Evolutionary conservation across 2,888 invertebrate species (phyloP).

Genomic region (Nephrotoma guestfalica): DNA sequence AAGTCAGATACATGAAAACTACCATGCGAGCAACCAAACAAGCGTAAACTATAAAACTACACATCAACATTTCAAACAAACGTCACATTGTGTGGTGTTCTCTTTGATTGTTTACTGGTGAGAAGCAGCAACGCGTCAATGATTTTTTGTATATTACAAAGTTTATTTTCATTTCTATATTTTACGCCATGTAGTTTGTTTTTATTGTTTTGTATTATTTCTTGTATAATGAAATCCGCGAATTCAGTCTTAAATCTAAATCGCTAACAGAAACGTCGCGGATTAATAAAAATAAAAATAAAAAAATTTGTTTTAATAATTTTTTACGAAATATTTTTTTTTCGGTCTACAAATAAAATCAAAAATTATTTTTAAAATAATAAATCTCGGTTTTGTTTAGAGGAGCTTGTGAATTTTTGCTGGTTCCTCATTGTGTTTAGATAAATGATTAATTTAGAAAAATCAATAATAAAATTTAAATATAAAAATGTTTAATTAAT

Average conservation of each 20-base stretch:
- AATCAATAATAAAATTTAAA: background rate
- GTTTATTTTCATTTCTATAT: background rate
- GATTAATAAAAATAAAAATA: background rate
- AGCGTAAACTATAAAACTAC: background rate
- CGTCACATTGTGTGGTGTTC: background rate
- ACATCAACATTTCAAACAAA: background rate
- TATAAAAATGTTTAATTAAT: background rate
- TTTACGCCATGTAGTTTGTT: background rate
- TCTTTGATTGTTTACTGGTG: background rate
- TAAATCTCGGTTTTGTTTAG: background rate
- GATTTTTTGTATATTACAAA: background rate
- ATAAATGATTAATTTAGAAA: background rate
- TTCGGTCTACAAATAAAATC: background rate
- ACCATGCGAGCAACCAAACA: background rate
- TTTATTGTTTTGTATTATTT: background rate
- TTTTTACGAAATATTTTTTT: background rate
- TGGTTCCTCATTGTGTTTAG: background rate
- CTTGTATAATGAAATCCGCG: background rate
- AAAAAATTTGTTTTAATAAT: background rate
- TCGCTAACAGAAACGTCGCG: background rate
- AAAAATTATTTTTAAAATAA: too few species aligned
- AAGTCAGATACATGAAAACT: background rate
- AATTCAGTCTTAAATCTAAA: background rate
- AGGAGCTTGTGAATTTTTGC: background rate
- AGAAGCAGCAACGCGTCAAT: background rate